Evolutionary conservation across 2,113 vertebrate species (phyloP).

Genomic region (Thalassoma bifasciatum): DNA sequence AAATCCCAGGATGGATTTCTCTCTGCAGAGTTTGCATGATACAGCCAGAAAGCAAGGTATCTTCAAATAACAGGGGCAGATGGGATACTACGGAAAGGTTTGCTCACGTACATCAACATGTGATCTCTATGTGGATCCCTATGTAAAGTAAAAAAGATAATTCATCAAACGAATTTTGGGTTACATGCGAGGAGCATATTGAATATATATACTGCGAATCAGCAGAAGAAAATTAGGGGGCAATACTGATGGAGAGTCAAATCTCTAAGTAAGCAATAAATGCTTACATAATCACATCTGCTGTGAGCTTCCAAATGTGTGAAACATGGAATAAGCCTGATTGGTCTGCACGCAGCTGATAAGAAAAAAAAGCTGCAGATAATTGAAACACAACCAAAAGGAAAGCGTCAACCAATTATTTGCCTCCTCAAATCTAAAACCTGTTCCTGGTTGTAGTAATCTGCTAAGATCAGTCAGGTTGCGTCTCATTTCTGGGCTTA

Average conservation of each 20-base stretch:
- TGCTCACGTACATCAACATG: constrained; percentile 4
- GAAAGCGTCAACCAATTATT: constrained; percentile 19
- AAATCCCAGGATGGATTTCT: constrained; percentile 14
- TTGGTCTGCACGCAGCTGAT: constrained; percentile 42
- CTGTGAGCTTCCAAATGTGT: constrained; percentile 61
- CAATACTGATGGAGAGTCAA: constrained; percentile 43
- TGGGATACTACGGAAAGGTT: constrained; percentile 13
- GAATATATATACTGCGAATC: neutral
- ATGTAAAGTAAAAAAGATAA: constrained; percentile 8
- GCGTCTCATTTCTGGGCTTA: constrained; percentile 59
- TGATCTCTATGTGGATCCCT: constrained; percentile 10
- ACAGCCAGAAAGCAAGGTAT: constrained; percentile 13
- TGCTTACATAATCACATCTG: constrained; percentile 74
- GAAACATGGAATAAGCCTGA: constrained; percentile 62
- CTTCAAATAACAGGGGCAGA: constrained; percentile 11
- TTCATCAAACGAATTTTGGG: constrained; percentile 7
- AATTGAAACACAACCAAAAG: constrained; percentile 1
- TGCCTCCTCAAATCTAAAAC: constrained; percentile 16
- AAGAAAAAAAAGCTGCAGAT: constrained; percentile 14
- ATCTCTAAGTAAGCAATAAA: constrained; percentile 54
- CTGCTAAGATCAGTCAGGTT: constrained; percentile 65
- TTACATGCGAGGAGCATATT: neutral
- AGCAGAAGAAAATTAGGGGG: constrained; percentile 10
- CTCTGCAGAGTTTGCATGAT: constrained; percentile 25
- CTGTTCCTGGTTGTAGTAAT: constrained; percentile 45